A percentile compares a stretch with the other conserved stretches of the same genome.
These are phyloP conservation scores for Monoplex corrugatus DNA, from an alignment of 2,888 invertebrate species.

Conservation along the genomic window DNA sequence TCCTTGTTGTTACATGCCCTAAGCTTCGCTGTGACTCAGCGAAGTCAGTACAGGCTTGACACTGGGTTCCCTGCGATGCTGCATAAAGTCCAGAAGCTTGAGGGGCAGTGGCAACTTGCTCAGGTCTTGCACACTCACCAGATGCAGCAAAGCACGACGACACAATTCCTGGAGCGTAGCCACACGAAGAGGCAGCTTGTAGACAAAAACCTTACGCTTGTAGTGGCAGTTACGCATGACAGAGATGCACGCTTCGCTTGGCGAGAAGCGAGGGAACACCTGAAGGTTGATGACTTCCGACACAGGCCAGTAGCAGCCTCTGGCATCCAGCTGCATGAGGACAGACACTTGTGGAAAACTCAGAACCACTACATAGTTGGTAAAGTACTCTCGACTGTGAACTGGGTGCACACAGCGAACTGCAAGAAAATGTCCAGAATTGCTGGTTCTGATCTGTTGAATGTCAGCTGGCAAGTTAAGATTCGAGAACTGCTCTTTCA, in stretches of 20 bases:
- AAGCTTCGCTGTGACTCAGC: not conserved
- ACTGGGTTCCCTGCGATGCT: slow-evolving; percentile 48
- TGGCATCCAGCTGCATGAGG: slow-evolving; percentile 65
- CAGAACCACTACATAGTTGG: slow-evolving; percentile 66
- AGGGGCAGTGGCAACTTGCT: slow-evolving; percentile 67
- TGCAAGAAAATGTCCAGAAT: slow-evolving; percentile 67
- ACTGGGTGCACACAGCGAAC: slow-evolving; percentile 67
- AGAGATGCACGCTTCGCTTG: slow-evolving; percentile 68
- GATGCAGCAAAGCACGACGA: slow-evolving; percentile 66
- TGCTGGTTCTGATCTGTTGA: slow-evolving; percentile 70
- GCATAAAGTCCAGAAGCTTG: slow-evolving; percentile 61
- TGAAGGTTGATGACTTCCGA: slow-evolving; percentile 72
- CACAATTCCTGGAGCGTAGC: slow-evolving; percentile 66
- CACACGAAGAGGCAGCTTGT: slow-evolving; percentile 67
- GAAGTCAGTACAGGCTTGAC: not conserved
- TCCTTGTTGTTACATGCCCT: no score
- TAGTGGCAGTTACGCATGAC: slow-evolving; percentile 70
- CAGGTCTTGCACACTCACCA: slow-evolving; percentile 63
- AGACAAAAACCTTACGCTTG: slow-evolving; percentile 67
- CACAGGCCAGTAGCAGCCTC: slow-evolving; percentile 73
- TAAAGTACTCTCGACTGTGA: slow-evolving; percentile 65
- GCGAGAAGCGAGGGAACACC: slow-evolving; percentile 73
- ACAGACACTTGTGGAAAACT: slow-evolving; percentile 61
- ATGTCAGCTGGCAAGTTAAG: slow-evolving; percentile 64
- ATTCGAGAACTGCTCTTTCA: slow-evolving; percentile 55